A percentile compares a stretch with the other conserved stretches of the same genome.
Conservation (phyloP, 2,888 invertebrate genomes). For the Hirudinaria manillensis region DNA sequence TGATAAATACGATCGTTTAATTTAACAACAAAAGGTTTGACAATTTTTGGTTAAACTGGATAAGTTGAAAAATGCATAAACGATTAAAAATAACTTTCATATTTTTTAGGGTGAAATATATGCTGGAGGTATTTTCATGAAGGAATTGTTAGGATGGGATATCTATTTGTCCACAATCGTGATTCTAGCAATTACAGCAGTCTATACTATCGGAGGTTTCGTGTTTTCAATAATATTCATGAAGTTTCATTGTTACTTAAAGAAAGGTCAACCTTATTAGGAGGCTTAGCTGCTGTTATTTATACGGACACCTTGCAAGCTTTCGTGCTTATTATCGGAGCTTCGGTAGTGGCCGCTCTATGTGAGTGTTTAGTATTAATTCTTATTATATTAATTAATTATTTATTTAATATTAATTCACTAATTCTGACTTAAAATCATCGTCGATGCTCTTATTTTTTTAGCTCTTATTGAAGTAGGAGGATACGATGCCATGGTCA, state of each 20-base stretch:
- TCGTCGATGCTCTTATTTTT: background rate
- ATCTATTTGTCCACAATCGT: conserved; percentile 37
- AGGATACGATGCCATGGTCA: conserved; percentile 54
- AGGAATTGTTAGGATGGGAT: conserved; percentile 39
- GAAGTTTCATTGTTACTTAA: background rate
- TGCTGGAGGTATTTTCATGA: conserved; percentile 38
- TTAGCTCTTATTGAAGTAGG: conserved; percentile 53
- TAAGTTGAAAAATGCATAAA: background rate
- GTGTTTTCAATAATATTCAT: background rate
- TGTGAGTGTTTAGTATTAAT: conserved; percentile 43
- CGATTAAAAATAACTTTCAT: background rate
- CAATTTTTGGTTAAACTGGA: background rate
- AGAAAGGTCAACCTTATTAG: too few relatives aligned
- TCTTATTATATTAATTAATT: background rate
- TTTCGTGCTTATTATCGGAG: conserved; percentile 57
- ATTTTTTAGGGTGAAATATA: conserved; percentile 38
- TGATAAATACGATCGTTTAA: too few relatives aligned
- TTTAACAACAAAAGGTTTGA: too few relatives aligned
- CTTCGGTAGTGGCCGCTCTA: conserved; percentile 53
- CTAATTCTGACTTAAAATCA: background rate
- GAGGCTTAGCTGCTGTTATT: conserved; percentile 57
- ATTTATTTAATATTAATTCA: background rate
- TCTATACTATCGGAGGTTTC: conserved; percentile 54
- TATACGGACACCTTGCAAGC: conserved; percentile 59
- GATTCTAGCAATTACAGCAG: conserved; percentile 53